These are phyloP conservation scores for Temnopleurus reevesii DNA, from an alignment of 53 echinoderm and acorn worm genomes.

Conservation along the genomic window DNA sequence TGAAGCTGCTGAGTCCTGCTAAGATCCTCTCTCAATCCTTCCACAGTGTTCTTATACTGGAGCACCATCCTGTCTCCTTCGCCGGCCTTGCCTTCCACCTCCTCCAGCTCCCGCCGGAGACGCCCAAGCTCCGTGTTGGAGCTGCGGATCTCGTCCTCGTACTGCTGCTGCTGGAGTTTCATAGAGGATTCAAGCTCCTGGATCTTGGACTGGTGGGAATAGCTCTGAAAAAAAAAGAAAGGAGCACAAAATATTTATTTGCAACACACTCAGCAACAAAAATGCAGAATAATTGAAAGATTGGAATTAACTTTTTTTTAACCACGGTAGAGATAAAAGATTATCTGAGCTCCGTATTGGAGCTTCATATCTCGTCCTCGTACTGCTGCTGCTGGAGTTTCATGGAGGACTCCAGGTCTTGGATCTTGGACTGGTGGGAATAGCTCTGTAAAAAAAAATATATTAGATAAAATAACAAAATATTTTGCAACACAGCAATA, in stretches of 20 bases:
- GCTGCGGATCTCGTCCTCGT: conserved; percentile 63
- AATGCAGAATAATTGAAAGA: too few relatives aligned
- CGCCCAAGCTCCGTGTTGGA: conserved; percentile 61
- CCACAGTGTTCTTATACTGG: conserved; percentile 65
- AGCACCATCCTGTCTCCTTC: conserved; percentile 59
- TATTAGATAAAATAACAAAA: too few relatives aligned
- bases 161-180: conserved; percentile 67
- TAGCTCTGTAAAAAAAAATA: too few relatives aligned
- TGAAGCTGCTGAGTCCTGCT: conserved; percentile 72
- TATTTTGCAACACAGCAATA: too few relatives aligned
- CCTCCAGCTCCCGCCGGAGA: conserved; percentile 69
- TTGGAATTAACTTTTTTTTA: too few relatives aligned
- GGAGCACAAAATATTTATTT: too few relatives aligned
- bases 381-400: conserved; percentile 69
- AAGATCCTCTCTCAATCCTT: conserved; percentile 68
- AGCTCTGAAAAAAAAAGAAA: too few relatives aligned
- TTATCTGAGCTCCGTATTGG: conserved; percentile 58
- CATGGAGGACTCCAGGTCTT: conserved; percentile 62
- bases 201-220: conserved; percentile 50
- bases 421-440: conserved; percentile 48
- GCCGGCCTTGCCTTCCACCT: conserved; percentile 40
- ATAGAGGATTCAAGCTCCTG: conserved; percentile 64
- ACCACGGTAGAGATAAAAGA: too few relatives aligned
- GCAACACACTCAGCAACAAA: too few relatives aligned
- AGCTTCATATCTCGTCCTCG: conserved; percentile 61